Conservation (phyloP, 2,113 vertebrate species). For the Daboia siamensis region DNA sequence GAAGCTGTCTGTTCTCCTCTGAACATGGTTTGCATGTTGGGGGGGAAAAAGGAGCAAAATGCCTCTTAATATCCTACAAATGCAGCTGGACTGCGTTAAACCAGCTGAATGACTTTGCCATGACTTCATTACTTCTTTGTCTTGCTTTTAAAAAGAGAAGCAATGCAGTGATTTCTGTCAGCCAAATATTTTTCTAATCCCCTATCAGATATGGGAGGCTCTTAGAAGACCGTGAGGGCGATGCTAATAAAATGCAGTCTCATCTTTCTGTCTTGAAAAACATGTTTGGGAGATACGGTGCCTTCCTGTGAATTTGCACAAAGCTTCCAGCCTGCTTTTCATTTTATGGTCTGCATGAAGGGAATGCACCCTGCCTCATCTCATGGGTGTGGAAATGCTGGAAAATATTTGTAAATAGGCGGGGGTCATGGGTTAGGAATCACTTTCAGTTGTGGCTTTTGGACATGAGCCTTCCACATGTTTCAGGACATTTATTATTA, state of each 20-base stretch:
- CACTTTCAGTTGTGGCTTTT: background rate
- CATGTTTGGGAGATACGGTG: conserved; percentile 19
- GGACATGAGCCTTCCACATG: background rate
- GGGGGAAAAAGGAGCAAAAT: rapidly evolving
- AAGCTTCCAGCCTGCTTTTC: background rate
- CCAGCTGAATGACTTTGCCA: background rate
- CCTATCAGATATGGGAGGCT: background rate
- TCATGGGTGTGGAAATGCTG: background rate
- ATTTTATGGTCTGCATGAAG: background rate
- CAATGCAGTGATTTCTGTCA: background rate
- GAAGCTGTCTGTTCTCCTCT: background rate
- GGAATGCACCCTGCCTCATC: background rate
- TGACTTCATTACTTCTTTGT: background rate
- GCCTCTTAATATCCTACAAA: rapidly evolving
- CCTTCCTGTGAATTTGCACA: background rate
- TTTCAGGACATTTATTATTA: background rate
- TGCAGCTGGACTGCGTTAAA: background rate
- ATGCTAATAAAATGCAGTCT: conserved; percentile 28
- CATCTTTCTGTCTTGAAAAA: conserved; percentile 22
- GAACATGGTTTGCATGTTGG: rapidly evolving
- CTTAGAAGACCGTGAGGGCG: conserved; percentile 15
- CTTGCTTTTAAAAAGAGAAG: background rate
- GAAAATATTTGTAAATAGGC: background rate
- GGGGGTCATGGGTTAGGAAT: background rate
- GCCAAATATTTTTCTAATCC: background rate